Base-by-base conservation (phyloP, 2,888 invertebrate genomes). In the Griposia aprilina region DNA sequence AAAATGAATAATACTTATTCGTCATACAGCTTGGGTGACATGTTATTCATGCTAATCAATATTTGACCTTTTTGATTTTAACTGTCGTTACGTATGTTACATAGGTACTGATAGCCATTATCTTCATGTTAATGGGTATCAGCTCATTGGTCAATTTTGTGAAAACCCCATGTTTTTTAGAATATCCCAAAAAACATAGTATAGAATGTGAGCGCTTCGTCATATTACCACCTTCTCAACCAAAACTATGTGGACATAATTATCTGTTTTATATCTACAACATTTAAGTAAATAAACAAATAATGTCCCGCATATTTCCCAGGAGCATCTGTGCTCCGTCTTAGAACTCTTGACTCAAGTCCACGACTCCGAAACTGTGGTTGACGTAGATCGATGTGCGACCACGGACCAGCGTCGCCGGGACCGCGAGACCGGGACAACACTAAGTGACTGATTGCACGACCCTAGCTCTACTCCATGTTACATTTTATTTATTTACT, bases 341-440 rank as follows among this genome's bases (percentile, higher is more conserved):
- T 89, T 85, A 82, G 71, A 85, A 82, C 79, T 86, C 84, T 84
- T 87, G 84, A 87, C 80, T 82, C 74, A 82, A 84, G 87, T 78
- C 82, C 81, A 68, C 57, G 76, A 83, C 79, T 87, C 82, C 90
- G 57, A 90, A 94, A 94, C 91, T 93, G 93, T 88, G 90, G 90
- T 83, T 89, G 94, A 94, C 94, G 82, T 90, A 93, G 95, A 95
- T 94, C 91, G 95, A 95, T 95, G 94, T 81, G 90, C 88, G 90
- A 91, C 93, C 93, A 88, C 92, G 90, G 80, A 77, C 83, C 77
- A 75, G 73, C 90, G 89, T 89, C 78, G 30, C 55, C 70, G 68
- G 84, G 78, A 52, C 77, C 77, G 69, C 11, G 23, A 82, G 83
- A 66, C 80, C 82, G 73, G 86, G 84, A 83, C 85, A 80, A 78